These are phyloP conservation scores for Helicorthomorpha holstii DNA, from an alignment of 1,140 invertebrate genomes.

Conservation along the genomic window DNA sequence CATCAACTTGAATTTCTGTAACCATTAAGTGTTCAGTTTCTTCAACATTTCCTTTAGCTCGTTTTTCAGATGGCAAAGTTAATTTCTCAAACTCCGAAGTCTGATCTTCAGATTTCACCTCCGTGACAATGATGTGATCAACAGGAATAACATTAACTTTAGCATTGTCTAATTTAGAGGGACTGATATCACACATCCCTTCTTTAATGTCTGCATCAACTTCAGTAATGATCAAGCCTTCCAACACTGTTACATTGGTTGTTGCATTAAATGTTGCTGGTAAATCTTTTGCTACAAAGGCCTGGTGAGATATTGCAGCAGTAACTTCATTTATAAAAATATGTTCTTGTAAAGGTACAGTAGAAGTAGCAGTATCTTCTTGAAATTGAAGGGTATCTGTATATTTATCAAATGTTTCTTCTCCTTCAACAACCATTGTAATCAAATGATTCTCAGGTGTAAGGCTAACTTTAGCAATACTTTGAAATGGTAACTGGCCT, in stretches of 20 bases:
- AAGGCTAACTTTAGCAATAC: too few relatives aligned
- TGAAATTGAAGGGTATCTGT: too few relatives aligned
- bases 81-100: slow-evolving; percentile 10
- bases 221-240: slow-evolving; percentile 32
- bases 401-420: too few relatives aligned
- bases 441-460: too few relatives aligned
- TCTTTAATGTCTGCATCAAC: slow-evolving; percentile 32
- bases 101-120: slow-evolving; percentile 6
- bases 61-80: slow-evolving; percentile 21
- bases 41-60: slow-evolving; percentile 24
- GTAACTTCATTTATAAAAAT: too few relatives aligned
- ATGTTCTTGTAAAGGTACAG: too few relatives aligned
- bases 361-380: too few relatives aligned
- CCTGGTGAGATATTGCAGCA: too few relatives aligned
- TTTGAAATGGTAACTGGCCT: slow-evolving; percentile 8
- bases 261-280: too few relatives aligned
- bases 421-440: too few relatives aligned
- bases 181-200: slow-evolving; percentile 12
- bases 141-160: slow-evolving; percentile 15
- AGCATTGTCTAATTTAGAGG: slow-evolving; percentile 16
- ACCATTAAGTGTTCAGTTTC: slow-evolving; percentile 26
- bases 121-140: slow-evolving; percentile 10
- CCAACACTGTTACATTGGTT: too few relatives aligned
- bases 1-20: slow-evolving; percentile 28
- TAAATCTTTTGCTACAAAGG: too few relatives aligned